Conservation (phyloP, 1,140 invertebrate genomes). For the Ceratosolen solmsi region DNA sequence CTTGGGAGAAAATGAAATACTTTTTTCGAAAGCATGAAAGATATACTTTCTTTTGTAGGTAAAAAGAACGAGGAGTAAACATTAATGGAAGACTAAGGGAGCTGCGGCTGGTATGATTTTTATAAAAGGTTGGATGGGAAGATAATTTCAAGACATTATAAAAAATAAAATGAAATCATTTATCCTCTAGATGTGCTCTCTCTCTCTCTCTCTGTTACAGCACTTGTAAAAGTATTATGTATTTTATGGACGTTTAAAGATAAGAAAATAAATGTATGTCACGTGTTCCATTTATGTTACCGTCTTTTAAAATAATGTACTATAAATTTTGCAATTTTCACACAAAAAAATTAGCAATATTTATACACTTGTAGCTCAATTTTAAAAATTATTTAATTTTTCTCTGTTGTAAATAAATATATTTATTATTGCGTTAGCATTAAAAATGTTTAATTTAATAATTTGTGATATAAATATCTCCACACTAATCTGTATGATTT, state of each 20-base stretch:
- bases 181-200: not conserved
- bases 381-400: too few relatives aligned
- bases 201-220: not conserved
- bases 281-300: not conserved
- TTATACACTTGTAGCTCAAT: too few relatives aligned
- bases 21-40: constrained; percentile 7
- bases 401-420: too few relatives aligned
- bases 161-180: not conserved
- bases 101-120: constrained; percentile 1
- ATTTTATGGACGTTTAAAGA: not conserved
- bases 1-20: not conserved
- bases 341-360: too few relatives aligned
- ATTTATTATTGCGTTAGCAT: too few relatives aligned
- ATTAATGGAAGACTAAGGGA: not conserved
- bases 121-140: constrained; percentile 25
- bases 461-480: too few relatives aligned
- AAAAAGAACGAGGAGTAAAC: not conserved
- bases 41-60: not conserved
- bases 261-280: not conserved
- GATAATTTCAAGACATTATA: constrained; percentile 33
- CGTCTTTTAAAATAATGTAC: too few relatives aligned
- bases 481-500: too few relatives aligned
- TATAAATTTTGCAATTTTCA: too few relatives aligned
- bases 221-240: not conserved
- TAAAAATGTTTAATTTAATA: too few relatives aligned